phyloP scores from a whole-genome alignment of 2,113 vertebrate genomes.

The Zapus hudsonius region DNA sequence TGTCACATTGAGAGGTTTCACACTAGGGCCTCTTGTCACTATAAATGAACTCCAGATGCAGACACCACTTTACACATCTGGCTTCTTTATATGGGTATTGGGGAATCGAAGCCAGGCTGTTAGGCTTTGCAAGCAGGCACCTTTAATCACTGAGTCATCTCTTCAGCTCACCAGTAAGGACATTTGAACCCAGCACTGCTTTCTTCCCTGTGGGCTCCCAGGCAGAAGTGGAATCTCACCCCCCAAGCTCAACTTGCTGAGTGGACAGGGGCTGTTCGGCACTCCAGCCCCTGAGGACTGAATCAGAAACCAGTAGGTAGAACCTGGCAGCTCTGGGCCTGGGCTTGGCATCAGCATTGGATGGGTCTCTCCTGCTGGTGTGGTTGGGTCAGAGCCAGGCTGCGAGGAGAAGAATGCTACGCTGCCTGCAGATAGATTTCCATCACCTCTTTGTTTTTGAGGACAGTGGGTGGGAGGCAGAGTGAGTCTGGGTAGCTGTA shows the following conservation, averaged over 20 bases:
- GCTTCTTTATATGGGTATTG: too few species aligned
- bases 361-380: not conserved
- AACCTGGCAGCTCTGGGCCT: not conserved
- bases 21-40: too few species aligned
- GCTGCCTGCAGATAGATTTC: not conserved
- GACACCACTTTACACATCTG: too few species aligned
- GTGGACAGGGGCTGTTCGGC: not conserved
- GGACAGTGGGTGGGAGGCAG: not conserved
- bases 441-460: accelerated
- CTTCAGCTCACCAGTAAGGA: too few species aligned
- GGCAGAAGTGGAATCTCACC: not conserved
- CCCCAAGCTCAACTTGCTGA: accelerated
- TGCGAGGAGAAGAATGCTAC: accelerated
- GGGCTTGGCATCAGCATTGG: not conserved
- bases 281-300: accelerated
- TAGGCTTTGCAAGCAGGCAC: not conserved
- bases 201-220: accelerated
- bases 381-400: not conserved
- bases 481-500: accelerated
- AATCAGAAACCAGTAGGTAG: not conserved
- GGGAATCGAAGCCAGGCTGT: not conserved
- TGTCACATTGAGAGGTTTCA: not conserved
- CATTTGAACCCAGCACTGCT: too few species aligned
- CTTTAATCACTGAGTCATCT: too few species aligned
- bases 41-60: too few species aligned